Base-by-base conservation (phyloP, 1,140 invertebrate genomes). In the Nomia melanderi region DNA sequence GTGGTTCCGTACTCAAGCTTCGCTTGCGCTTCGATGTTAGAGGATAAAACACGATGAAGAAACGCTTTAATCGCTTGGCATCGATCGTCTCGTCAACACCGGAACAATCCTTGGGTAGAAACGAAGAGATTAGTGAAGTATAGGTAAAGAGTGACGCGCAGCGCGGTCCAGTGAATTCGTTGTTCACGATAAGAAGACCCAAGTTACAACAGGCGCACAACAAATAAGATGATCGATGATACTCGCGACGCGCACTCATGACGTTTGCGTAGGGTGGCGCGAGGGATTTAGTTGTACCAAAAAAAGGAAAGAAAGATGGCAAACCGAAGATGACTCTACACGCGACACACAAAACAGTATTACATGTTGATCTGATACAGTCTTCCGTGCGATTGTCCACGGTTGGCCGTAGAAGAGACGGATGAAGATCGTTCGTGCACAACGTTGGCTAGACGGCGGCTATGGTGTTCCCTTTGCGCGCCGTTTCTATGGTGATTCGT, bases 271-370 rank as follows among this genome's bases (percentile, higher is more conserved):
- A n/a, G n/a, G n/a, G n/a, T n/a, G 7, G 44, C 6, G 63, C 36
- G 27, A 53, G 1, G 14, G 41, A 44, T 44, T 17, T 44, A 17
- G 17, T 77, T 44, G 9, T 33, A 44, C 47, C 47, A 66, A 67
- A 59, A n/a, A 44, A n/a, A 8, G 3, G 27, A 44, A 14, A 14
- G 17, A 77, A 17, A 44, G 14, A 4, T 12, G 41, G 20, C 8
- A 44, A 44, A 14, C 41, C 41, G 41, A 17, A 17, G 20, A 44
- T 17, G 41, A 44, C 41, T 44, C 41, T 44, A 71, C 57, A 54
- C 66, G 44, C 56, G 31, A 70, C 54, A 70, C 14, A 62, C 20
- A 20, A 62, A 73, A 73, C 76, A 73, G 76, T 78, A 78, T 78
- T 78, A 78, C 7, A 54, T 17, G 56, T 71, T 63, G 75, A 77